Evolutionary conservation across 2,888 invertebrate species (phyloP).

Genomic region (Drosophila mulleri): DNA sequence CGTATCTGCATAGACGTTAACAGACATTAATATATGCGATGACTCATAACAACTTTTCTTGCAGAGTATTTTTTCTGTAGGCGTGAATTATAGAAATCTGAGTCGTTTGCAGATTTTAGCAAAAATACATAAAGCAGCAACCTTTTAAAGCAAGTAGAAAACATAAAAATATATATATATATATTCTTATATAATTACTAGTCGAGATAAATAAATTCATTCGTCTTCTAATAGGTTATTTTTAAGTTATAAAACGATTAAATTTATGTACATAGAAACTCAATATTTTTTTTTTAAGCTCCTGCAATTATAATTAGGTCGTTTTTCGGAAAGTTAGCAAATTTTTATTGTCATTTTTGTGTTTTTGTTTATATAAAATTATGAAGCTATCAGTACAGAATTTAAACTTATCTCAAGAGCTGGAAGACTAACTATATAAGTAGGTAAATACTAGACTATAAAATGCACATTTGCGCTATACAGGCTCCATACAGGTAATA

Average conservation of each 20-base stretch:
- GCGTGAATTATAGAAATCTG: not conserved
- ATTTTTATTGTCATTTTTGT: conserved; percentile 67
- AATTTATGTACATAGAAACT: not conserved
- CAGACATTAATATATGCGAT: not conserved
- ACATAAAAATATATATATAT: too few relatives aligned
- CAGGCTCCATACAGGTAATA: conserved; percentile 22
- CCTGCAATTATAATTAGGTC: not conserved
- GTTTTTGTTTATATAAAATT: conserved; percentile 38
- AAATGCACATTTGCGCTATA: conserved; percentile 47
- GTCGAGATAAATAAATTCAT: too few relatives aligned
- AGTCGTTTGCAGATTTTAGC: not conserved
- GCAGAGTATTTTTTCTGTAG: not conserved
- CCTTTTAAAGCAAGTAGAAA: not conserved
- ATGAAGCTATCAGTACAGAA: conserved; percentile 75
- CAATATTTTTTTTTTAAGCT: not conserved
- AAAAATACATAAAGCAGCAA: not conserved
- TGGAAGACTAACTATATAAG: conserved; percentile 66
- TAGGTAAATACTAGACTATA: conserved; percentile 40
- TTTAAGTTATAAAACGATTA: not conserved
- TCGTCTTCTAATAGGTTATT: not conserved
- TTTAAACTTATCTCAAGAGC: conserved; percentile 53
- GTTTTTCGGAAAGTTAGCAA: conserved; percentile 37
- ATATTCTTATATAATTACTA: too few relatives aligned
- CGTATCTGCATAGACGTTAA: not conserved
- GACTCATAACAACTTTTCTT: not conserved